Conservation (phyloP, 2,797 vertebrate genomes). For the Eutrigla gurnardus region DNA sequence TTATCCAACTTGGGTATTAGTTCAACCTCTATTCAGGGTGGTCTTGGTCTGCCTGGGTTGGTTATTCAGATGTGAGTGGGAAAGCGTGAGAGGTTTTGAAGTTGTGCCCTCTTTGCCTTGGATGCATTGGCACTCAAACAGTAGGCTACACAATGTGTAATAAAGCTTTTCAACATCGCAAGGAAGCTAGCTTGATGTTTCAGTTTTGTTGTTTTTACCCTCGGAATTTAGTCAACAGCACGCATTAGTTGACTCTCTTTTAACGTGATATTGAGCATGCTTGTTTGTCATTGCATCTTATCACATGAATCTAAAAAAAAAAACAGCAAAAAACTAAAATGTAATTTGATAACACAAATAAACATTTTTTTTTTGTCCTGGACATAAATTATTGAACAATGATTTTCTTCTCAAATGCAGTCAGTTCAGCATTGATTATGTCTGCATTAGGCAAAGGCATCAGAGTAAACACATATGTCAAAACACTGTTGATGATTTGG, state of each 20-base stretch:
- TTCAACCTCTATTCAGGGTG: background rate
- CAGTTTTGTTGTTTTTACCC: constrained; percentile 2
- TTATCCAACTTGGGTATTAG: background rate
- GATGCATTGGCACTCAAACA: background rate
- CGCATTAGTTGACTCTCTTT: background rate
- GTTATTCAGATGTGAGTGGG: constrained; percentile 2
- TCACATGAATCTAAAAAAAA: background rate
- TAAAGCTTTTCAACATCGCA: background rate
- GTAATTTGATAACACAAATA: background rate
- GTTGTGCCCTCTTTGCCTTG: constrained; percentile 6
- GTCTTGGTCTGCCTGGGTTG: background rate
- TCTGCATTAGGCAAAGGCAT: background rate
- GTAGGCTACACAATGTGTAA: background rate
- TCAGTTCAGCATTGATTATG: background rate
- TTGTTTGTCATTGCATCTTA: background rate
- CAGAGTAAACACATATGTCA: background rate
- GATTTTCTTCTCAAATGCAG: background rate
- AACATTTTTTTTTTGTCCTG: background rate
- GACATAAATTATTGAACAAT: background rate
- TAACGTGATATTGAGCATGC: background rate
- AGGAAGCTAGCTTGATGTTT: background rate
- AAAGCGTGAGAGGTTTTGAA: constrained; percentile 15
- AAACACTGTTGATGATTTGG: constrained; percentile 25
- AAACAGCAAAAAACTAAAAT: too few species aligned
- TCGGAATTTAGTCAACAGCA: background rate